A percentile compares a stretch with the other conserved stretches of the same genome.
These are phyloP conservation scores for Hydropotes inermis DNA, from an alignment of 2,113 vertebrate genomes.

Conservation along the genomic window DNA sequence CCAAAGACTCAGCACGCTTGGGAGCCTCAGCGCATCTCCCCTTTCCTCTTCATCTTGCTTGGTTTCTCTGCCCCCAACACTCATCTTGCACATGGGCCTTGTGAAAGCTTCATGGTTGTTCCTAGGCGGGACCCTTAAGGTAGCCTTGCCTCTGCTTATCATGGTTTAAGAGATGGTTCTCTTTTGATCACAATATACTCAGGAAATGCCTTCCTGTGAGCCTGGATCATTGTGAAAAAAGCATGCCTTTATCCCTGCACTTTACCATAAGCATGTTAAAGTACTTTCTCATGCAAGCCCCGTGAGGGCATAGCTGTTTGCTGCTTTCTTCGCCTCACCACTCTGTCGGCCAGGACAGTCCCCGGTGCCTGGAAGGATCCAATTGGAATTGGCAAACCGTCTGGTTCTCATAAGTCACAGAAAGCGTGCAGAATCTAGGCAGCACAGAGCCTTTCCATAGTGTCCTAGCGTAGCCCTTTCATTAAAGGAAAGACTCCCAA, in stretches of 20 bases:
- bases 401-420: neutral
- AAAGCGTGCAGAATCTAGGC: neutral
- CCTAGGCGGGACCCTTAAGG: neutral
- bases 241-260: neutral
- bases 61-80: neutral
- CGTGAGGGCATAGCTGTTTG: rapidly evolving
- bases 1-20: neutral
- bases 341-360: neutral
- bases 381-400: neutral
- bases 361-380: neutral
- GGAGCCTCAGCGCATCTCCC: neutral
- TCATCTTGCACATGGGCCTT: neutral
- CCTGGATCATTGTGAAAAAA: neutral
- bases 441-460: neutral
- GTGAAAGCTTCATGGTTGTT: neutral
- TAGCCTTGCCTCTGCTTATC: neutral
- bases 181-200: neutral
- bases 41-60: neutral
- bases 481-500: neutral
- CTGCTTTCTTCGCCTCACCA: neutral
- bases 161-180: neutral
- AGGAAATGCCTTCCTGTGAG: neutral
- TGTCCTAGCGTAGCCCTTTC: neutral
- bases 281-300: neutral
- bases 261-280: neutral